Conservation (phyloP, 2,113 vertebrate species). For the Heloderma charlesbogerti region DNA sequence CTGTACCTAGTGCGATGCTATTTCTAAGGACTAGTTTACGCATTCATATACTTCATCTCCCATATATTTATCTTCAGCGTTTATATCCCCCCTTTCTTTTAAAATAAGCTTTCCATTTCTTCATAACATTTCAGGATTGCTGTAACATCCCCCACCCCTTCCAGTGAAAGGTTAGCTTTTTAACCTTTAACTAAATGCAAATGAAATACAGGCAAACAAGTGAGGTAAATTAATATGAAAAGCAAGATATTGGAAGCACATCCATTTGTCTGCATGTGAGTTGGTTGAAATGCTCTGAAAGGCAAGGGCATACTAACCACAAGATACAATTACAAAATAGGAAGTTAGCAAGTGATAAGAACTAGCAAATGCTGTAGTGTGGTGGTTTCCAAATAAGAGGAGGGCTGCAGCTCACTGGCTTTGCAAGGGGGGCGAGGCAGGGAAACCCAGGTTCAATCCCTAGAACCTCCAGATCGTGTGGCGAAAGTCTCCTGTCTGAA, state of each 20-base stretch:
- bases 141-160: not conserved
- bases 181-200: not conserved
- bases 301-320: not conserved
- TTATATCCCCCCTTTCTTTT: not conserved
- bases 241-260: not conserved
- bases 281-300: not conserved
- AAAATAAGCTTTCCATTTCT: not conserved
- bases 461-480: not conserved
- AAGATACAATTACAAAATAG: not conserved
- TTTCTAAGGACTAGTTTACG: conserved; percentile 20
- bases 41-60: not conserved
- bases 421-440: not conserved
- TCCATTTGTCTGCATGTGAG: not conserved
- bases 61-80: not conserved
- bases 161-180: not conserved
- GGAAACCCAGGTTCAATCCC: no score
- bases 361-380: not conserved
- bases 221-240: not conserved
- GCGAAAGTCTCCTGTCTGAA: not conserved
- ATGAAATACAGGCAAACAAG: not conserved
- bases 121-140: not conserved
- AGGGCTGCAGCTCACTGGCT: not conserved
- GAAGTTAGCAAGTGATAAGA: not conserved
- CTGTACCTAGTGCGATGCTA: not conserved
- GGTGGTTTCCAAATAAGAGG: not conserved